Evolutionary conservation across 2,797 vertebrate species (phyloP), one percentile per base, ranked within the genome.

Genomic region (Gephyroberyx darwinii): DNA sequence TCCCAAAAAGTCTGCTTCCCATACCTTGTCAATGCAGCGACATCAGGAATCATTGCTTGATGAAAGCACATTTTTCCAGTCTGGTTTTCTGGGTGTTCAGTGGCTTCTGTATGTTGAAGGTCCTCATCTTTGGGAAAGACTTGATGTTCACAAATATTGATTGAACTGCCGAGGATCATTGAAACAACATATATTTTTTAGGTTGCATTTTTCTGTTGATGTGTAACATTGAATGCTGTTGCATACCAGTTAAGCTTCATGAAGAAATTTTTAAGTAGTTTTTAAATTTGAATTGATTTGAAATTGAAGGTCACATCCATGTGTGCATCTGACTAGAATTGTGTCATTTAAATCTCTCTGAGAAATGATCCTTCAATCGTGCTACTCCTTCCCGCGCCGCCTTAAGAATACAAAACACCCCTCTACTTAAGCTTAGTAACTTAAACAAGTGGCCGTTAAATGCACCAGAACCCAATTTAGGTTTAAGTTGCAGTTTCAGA

Each of bases 251-350:
- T 50, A 75, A 54, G 59, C 56, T 74, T 76, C 71, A 39, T 75
- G 73, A 90, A 86, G 82, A 73, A 81, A 69, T 55, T 30, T 51
- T n/a, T 1, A 69, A 62, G 43, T 39, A 1, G 17, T 48, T 61
- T 41, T 53, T 47, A 14, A 13, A 16, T 41, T 57, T 1, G 57
- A 65, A 26, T 51, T 9, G 5, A 37, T 53, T 56, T 62, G 37
- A 45, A 50, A 0, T 63, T 56, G 65, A 72, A 78, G 62, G 50
- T 20, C 67, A 66, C 69, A 60, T 65, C 60, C 41, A 17, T 64
- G 26, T 64, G 9, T 69, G 56, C 39, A 58, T 54, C 30, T 65
- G 62, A 71, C 47, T 70, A 56, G 67, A 77, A 47, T 22, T 58
- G 31, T 71, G 69, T 69, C 26, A 33, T 81, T 79, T 77, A 1